Percentiles rank a stretch among this genome's conserved stretches.
Conservation (phyloP, 2,888 invertebrate genomes). For the Drosophila suboccidentalis region DNA sequence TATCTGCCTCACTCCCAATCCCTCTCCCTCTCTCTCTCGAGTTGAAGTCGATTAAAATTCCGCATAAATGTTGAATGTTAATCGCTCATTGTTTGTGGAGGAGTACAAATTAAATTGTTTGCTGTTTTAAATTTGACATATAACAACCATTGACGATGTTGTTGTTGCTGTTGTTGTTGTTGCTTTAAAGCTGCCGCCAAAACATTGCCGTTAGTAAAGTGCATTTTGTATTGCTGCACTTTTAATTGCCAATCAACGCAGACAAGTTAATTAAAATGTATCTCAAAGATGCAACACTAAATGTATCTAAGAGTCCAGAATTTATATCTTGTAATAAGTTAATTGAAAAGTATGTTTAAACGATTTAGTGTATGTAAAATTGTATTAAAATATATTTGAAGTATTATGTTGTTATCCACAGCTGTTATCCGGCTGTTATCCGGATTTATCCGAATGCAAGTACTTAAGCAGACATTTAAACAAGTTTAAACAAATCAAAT, state of each 20-base stretch:
- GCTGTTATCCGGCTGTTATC: slow-evolving; percentile 34
- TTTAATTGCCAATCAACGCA: slow-evolving; percentile 72
- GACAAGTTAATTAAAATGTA: slow-evolving; percentile 77
- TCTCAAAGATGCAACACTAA: slow-evolving; percentile 5
- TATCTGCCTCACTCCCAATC: background rate
- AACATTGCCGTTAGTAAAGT: slow-evolving; percentile 19
- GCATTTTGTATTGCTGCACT: slow-evolving; percentile 60
- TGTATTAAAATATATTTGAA: slow-evolving; percentile 30
- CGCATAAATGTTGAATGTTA: slow-evolving; percentile 71
- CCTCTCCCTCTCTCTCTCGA: slow-evolving; percentile 8
- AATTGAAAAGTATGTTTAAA: slow-evolving; percentile 2
- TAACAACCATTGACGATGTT: slow-evolving; percentile 46
- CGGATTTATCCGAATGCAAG: slow-evolving; percentile 15
- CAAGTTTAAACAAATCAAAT: slow-evolving; percentile 14
- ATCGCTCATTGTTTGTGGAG: slow-evolving; percentile 76
- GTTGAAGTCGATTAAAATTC: slow-evolving; percentile 79
- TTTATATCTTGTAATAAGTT: background rate
- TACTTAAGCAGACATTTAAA: slow-evolving; percentile 15
- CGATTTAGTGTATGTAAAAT: slow-evolving; percentile 19
- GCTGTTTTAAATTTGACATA: slow-evolving; percentile 72
- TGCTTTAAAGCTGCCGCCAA: slow-evolving; percentile 69
- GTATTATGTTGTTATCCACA: slow-evolving; percentile 32
- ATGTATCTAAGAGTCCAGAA: background rate
- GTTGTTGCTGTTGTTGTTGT: slow-evolving; percentile 28
- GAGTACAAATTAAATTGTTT: slow-evolving; percentile 77